These are phyloP conservation scores for Campaea margaritaria DNA, from an alignment of 2,888 invertebrate genomes.

Conservation along the genomic window DNA sequence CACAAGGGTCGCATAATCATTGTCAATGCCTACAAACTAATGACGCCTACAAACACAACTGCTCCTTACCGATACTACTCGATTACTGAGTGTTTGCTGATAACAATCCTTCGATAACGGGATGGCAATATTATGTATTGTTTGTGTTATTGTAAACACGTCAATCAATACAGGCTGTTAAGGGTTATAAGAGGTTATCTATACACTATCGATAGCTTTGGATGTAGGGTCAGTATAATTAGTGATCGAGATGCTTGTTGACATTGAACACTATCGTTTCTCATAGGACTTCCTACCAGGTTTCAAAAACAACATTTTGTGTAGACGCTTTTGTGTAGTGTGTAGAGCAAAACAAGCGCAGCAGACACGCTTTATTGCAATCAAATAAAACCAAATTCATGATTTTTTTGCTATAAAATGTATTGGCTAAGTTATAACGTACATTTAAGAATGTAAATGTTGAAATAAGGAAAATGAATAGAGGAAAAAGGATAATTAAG, in stretches of 20 bases:
- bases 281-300: no score
- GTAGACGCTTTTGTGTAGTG: no score
- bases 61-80: conserved; percentile 9
- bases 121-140: neutral
- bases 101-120: conserved; percentile 16
- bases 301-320: no score
- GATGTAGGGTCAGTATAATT: conserved; percentile 12
- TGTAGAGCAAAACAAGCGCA: no score
- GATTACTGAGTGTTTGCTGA: conserved; percentile 28
- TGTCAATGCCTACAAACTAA: neutral
- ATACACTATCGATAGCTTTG: conserved; percentile 9
- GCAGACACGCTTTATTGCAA: no score
- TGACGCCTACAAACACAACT: conserved; percentile 11
- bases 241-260: neutral
- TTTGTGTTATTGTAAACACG: conserved; percentile 1
- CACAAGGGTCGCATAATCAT: neutral
- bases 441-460: no score
- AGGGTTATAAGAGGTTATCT: conserved; percentile 17
- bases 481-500: no score
- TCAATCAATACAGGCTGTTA: conserved; percentile 1
- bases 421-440: no score
- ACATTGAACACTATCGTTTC: no score
- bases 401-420: no score
- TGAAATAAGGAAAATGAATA: no score
- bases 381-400: no score